Percentiles rank a stretch among this genome's conserved stretches.
Conservation (phyloP, 2,113 vertebrate genomes). For the Cromileptes altivelis region DNA sequence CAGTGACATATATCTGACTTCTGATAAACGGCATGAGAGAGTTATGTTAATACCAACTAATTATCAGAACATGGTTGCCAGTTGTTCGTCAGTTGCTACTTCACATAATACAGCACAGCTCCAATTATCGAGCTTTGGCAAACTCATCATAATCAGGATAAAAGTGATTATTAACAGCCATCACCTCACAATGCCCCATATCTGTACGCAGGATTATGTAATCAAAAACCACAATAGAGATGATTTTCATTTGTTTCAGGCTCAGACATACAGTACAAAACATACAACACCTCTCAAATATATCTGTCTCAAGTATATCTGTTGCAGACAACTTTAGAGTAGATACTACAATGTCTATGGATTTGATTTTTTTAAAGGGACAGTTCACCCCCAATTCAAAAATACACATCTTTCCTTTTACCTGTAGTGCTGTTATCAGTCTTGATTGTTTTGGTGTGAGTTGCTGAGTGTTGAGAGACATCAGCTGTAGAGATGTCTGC, state of each 20-base stretch:
- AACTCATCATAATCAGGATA: background rate
- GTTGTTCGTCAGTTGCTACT: constrained; percentile 17
- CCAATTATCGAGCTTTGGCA: background rate
- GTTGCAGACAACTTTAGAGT: too few relatives aligned
- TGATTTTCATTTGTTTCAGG: background rate
- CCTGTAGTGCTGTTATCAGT: too few relatives aligned
- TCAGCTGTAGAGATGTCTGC: too few relatives aligned
- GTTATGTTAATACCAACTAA: constrained; percentile 16
- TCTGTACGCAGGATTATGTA: background rate
- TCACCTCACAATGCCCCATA: background rate
- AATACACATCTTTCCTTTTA: too few relatives aligned
- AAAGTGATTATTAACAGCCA: background rate
- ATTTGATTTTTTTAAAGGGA: too few relatives aligned
- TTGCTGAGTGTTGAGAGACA: too few relatives aligned
- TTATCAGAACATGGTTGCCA: constrained; percentile 20
- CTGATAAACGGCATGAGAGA: constrained; percentile 15
- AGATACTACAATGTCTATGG: too few relatives aligned
- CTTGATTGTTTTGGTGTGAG: too few relatives aligned
- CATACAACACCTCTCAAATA: background rate
- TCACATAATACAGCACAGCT: constrained; percentile 7
- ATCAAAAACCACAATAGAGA: background rate
- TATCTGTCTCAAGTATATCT: background rate
- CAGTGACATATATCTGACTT: constrained; percentile 36
- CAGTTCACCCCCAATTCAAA: too few relatives aligned
- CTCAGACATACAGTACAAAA: background rate